Evolutionary conservation across 2,113 vertebrate genomes (phyloP).

Genomic region (Myanophis thanlyinensis): DNA sequence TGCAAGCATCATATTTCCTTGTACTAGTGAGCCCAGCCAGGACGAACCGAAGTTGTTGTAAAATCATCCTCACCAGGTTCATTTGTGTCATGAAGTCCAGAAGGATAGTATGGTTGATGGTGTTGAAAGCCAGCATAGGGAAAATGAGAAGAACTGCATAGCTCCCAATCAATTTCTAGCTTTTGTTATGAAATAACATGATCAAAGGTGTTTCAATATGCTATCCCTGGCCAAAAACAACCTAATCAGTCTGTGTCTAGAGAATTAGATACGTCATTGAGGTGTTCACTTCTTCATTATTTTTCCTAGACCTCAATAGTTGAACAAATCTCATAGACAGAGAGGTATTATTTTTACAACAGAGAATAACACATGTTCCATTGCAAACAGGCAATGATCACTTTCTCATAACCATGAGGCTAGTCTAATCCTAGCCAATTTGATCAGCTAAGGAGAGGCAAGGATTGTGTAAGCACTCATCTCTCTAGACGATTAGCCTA

Average conservation of each 20-base stretch:
- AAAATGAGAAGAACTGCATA: not conserved
- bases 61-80: not conserved
- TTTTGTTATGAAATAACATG: not conserved
- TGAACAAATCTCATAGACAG: not conserved
- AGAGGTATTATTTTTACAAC: not conserved
- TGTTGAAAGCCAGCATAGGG: not conserved
- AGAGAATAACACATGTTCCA: not conserved
- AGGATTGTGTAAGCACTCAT: not conserved
- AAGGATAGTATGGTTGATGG: not conserved
- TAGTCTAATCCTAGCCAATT: not conserved
- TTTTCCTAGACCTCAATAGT: not conserved
- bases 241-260: not conserved
- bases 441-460: not conserved
- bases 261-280: not conserved
- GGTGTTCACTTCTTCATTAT: not conserved
- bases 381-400: not conserved
- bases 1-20: not conserved
- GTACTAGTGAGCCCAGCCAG: not conserved
- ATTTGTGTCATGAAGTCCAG: not conserved
- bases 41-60: not conserved
- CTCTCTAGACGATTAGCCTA: not conserved
- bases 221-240: not conserved
- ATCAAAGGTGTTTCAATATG: not conserved
- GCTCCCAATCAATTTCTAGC: not conserved
- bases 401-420: not conserved